Conservation (phyloP, 1,140 invertebrate genomes). For the Drosophila tani region DNA sequence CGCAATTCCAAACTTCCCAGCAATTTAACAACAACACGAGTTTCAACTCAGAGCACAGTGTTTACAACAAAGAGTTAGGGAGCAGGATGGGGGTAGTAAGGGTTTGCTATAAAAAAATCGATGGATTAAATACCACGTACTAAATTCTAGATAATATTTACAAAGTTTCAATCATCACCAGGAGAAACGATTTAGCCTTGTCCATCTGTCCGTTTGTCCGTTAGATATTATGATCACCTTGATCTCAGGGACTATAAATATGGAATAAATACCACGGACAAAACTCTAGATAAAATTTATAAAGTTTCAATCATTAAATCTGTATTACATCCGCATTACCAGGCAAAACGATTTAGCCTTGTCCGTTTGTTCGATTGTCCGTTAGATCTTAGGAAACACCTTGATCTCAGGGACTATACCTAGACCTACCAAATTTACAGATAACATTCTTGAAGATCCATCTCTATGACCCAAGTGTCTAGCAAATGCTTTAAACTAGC, state of each 20-base stretch:
- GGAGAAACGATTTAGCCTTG: not conserved
- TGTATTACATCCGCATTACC: not conserved
- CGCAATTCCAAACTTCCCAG: slow-evolving; percentile 61
- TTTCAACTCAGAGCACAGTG: slow-evolving; percentile 65
- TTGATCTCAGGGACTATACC: too few relatives aligned
- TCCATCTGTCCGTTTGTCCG: too few relatives aligned
- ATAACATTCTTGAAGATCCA: not conserved
- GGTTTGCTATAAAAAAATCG: not conserved
- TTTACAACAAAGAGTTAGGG: slow-evolving; percentile 20
- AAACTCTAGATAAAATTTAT: not conserved
- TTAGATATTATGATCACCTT: too few relatives aligned
- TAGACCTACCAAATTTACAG: too few relatives aligned
- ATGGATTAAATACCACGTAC: not conserved
- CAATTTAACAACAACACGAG: slow-evolving; percentile 75
- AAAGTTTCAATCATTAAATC: not conserved
- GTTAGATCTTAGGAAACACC: too few relatives aligned
- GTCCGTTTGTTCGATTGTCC: too few relatives aligned
- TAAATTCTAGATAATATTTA: not conserved
- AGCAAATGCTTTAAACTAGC: not conserved
- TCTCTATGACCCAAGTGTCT: not conserved
- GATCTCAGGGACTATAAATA: too few relatives aligned
- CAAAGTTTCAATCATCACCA: not conserved
- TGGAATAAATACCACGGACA: slow-evolving; percentile 1
- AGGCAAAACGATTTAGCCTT: not conserved
- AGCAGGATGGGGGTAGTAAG: too few relatives aligned